Conservation (phyloP, 2,113 vertebrate species). For the Neogobius melanostomus region DNA sequence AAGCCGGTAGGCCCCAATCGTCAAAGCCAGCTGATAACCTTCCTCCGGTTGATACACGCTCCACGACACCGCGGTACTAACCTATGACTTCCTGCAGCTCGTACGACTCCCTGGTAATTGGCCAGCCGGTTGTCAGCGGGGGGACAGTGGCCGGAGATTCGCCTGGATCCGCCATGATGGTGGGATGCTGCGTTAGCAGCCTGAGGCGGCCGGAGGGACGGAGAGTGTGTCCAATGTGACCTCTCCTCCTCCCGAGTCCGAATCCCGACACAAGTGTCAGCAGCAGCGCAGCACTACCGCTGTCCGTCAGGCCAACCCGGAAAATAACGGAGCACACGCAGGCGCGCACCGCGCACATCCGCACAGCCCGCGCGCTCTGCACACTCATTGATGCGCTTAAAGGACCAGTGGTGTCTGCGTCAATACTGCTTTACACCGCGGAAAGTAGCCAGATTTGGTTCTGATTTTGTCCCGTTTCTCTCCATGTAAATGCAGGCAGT, state of each 20-base stretch:
- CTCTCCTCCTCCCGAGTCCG: conserved; percentile 44
- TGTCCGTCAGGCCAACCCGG: conserved; percentile 68
- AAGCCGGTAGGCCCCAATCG: conserved; percentile 83
- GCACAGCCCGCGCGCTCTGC: neutral
- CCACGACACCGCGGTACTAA: conserved; percentile 72
- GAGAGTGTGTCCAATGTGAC: conserved; percentile 43
- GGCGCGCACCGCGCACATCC: conserved; percentile 5
- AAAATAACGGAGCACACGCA: conserved; percentile 62
- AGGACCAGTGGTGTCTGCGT: neutral
- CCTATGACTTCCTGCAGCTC: conserved; percentile 98
- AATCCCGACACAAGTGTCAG: conserved; percentile 54
- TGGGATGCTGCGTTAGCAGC: conserved; percentile 62
- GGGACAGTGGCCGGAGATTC: conserved; percentile 83
- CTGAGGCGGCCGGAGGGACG: conserved; percentile 57
- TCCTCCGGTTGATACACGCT: neutral
- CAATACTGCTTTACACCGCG: too few relatives aligned
- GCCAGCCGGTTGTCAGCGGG: conserved; percentile 81
- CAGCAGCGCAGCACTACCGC: conserved; percentile 62
- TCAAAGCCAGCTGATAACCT: conserved; percentile 49
- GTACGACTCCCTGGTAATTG: conserved; percentile 94
- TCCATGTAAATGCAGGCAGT: too few relatives aligned
- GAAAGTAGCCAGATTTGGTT: too few relatives aligned
- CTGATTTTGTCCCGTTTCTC: too few relatives aligned
- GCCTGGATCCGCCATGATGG: conserved; percentile 93
- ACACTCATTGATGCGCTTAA: conserved; percentile 1